Evolutionary conservation across 2,888 invertebrate species (phyloP), one percentile per base, ranked within the genome.

Genomic region (Anarsia innoxiella): DNA sequence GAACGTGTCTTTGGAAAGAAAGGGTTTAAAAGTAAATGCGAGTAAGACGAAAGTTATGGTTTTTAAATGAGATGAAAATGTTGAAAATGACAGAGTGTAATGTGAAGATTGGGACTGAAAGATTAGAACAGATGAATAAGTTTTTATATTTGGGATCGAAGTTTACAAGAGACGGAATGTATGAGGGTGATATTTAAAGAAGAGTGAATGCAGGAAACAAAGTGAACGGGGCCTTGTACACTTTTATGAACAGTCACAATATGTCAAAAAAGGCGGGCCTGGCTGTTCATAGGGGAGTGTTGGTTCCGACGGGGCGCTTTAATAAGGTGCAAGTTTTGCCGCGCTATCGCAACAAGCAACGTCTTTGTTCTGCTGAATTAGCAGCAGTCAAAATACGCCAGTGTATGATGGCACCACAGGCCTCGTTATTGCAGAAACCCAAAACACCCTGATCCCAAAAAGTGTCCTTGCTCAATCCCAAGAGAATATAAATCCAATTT

Each of bases 141-240:
- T 19, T 9, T 30, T 6, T 9, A 30, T 12, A 14, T 30, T 13
- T 12, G 13, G 13, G 14, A 15, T 15, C 36, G 42, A 56, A 64
- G 52, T 56, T 53, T 50, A 48, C 40, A 19, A 19, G 19, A 19
- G 19, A 19, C 8, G 19, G 19, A 19, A 19, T 5, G 8, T 8
- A 19, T 19, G 19, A 19, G 8, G 8, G 19, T 8, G 19, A 19
- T 19, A 19, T 19, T 19, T 3, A 19, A 19, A 19, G 19, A 8
- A 19, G 19, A 19, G 19, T 19, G 8, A 19, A 19, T 5, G 4
- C 19, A 8, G 19, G 19, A 19, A 19, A 19, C 3, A 3, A 19
- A 19, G 19, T 19, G 19, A 19, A 19, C 8, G 19, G 19, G 19
- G 8, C 19, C 19, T 8, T 19, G 19, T 8, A 19, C 19, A 3